phyloP scores from a whole-genome alignment of 2,797 vertebrate species.

The Hozukius guyotensis region DNA sequence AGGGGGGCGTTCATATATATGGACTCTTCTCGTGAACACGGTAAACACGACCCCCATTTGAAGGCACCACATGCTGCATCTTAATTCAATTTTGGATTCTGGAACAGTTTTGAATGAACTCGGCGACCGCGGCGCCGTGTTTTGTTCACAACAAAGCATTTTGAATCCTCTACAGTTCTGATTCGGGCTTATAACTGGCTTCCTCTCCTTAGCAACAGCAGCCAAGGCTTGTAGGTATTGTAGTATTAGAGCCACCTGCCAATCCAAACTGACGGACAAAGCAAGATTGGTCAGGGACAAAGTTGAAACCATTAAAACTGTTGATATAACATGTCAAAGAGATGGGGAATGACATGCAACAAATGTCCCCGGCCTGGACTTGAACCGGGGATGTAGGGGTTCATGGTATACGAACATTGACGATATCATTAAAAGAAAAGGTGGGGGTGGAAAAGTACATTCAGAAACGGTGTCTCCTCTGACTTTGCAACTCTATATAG shows the following conservation, averaged over 20 bases:
- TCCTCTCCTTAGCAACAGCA: background rate
- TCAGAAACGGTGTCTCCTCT: background rate
- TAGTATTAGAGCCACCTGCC: constrained; percentile 4
- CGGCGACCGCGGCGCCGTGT: background rate
- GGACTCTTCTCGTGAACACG: too few relatives aligned
- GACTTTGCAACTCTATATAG: background rate
- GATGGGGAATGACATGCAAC: background rate
- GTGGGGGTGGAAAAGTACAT: background rate
- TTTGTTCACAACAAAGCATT: background rate
- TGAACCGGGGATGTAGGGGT: background rate
- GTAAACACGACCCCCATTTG: accelerated
- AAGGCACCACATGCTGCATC: background rate
- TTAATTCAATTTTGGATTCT: background rate
- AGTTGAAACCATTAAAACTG: too few relatives aligned
- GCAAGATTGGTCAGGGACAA: background rate
- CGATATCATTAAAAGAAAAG: background rate
- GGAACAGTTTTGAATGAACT: too few relatives aligned
- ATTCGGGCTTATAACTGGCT: background rate
- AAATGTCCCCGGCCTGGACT: background rate
- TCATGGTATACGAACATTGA: background rate
- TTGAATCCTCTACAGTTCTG: background rate
- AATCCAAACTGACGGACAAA: background rate
- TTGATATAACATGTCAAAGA: too few relatives aligned
- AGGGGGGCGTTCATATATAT: too few relatives aligned
- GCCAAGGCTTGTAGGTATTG: constrained; percentile 3